These are phyloP conservation scores for Heliconius charithonia DNA, from an alignment of 2,888 invertebrate species.

Conservation along the genomic window DNA sequence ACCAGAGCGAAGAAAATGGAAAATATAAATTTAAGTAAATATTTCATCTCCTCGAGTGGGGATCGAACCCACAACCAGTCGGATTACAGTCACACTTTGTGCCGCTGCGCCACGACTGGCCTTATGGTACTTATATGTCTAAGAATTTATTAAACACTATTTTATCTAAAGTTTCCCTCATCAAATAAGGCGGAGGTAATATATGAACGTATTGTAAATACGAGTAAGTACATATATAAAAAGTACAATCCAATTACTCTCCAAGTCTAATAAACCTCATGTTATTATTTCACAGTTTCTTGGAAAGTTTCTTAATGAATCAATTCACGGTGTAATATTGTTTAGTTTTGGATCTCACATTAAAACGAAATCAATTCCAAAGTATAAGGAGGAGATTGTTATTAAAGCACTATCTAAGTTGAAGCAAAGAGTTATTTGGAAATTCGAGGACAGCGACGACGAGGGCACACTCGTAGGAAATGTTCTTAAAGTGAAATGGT, in stretches of 20 bases:
- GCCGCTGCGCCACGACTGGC: no score
- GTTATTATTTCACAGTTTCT: slow-evolving; percentile 79
- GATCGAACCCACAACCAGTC: no score
- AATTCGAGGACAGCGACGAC: slow-evolving; percentile 85
- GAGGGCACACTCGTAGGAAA: slow-evolving; percentile 72
- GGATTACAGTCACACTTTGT: no score
- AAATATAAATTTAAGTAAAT: no score
- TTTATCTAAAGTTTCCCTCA: no score
- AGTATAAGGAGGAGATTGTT: slow-evolving; percentile 85
- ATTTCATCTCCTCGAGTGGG: no score
- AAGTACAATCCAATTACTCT: not conserved
- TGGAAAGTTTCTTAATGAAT: slow-evolving; percentile 86
- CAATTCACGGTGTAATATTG: slow-evolving; percentile 87
- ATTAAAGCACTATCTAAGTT: slow-evolving; percentile 85
- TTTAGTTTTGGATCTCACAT: slow-evolving; percentile 92
- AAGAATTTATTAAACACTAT: no score
- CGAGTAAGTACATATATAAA: not conserved
- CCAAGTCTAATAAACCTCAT: not conserved
- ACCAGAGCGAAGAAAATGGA: no score
- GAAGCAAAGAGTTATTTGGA: slow-evolving; percentile 90
- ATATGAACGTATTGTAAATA: not conserved
- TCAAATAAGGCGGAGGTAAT: not conserved
- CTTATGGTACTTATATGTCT: no score
- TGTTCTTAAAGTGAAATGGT: slow-evolving; percentile 86
- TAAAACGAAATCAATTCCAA: slow-evolving; percentile 86